phyloP scores from a whole-genome alignment of 1,140 invertebrate genomes.

The Charaxes varanes region DNA sequence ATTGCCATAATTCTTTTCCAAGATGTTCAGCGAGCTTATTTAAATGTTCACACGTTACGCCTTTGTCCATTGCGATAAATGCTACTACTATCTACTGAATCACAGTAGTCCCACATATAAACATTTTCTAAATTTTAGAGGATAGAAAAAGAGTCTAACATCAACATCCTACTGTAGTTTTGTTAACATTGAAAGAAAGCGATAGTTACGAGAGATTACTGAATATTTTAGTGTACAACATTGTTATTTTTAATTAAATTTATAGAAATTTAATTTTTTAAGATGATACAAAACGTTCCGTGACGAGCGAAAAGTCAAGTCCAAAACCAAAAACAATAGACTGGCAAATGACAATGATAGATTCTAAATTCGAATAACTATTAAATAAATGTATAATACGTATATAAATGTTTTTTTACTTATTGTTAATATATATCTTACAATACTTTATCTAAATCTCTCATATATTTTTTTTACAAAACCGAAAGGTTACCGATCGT shows the following conservation, averaged over 20 bases:
- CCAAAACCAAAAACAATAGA: neutral
- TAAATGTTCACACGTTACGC: conserved; percentile 67
- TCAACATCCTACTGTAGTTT: too few relatives aligned
- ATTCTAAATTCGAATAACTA: too few relatives aligned
- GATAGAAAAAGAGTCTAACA: conserved; percentile 21
- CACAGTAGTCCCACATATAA: conserved; percentile 59
- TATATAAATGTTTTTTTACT: too few relatives aligned
- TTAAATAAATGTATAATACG: too few relatives aligned
- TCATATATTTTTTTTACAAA: too few relatives aligned
- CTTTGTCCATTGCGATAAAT: conserved; percentile 57
- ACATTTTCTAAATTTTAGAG: conserved; percentile 44
- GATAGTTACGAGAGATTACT: too few relatives aligned
- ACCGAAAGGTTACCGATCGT: too few relatives aligned
- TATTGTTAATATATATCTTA: too few relatives aligned
- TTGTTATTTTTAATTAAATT: conserved; percentile 65
- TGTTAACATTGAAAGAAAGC: too few relatives aligned
- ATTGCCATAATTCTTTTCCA: conserved; percentile 56
- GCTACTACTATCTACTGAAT: conserved; percentile 44
- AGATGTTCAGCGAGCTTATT: conserved; percentile 57
- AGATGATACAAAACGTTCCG: conserved; percentile 61
- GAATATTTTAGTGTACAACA: too few relatives aligned
- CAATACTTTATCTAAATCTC: too few relatives aligned
- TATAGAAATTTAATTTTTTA: conserved; percentile 68
- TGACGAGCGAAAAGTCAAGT: conserved; percentile 68
- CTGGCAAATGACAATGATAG: too few relatives aligned